Evolutionary conservation across 1,140 invertebrate genomes (phyloP), one percentile per base, ranked within the genome.

Genomic region (Ericerus pela): DNA sequence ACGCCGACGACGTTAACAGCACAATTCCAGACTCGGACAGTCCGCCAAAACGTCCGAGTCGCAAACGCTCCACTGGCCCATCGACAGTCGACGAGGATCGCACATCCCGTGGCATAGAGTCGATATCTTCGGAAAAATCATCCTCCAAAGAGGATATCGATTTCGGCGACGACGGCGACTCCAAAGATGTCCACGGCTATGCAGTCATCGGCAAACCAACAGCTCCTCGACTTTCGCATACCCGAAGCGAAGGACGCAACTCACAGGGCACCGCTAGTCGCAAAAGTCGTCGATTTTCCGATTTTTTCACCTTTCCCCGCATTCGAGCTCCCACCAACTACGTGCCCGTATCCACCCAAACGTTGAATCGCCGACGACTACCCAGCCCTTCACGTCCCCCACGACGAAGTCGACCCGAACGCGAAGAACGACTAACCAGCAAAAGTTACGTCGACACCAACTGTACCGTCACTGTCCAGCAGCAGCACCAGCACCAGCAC

Each of bases 51-150:
- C 41, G 41, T 47, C 41, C 41, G 8, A 10, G 5, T 4, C 16
- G 41, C 22, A 47, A 47, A 47, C 41, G 41, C 4, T 47, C 18
- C 8, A 8, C 41, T 24, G 12, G 41, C 26, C 41, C 41, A 24
- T 47, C 41, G 4, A 24, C 10, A 8, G 26, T 47, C 3, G 41
- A 47, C 20, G 41, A 47, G 2, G 41, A 47, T 16, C 41, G 20
- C 26, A 47, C 41, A 47, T 47, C 41, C 26, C 41, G 41, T 22
- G 41, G 26, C 22, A 47, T 47, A 8, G 41, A 47, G 12, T 47
- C 41, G 16, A 12, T 47, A 47, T 24, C 41, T 14, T 47, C 41
- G 20, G 41, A 47, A 24, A 47, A 22, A 24, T 47, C 41, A 22
- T 22, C 26, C 4, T 47, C 20, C 18, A n/a, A n/a, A n/a, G n/a